These are phyloP conservation scores for Diorhabda sublineata DNA, from an alignment of 1,140 invertebrate genomes.

Conservation along the genomic window DNA sequence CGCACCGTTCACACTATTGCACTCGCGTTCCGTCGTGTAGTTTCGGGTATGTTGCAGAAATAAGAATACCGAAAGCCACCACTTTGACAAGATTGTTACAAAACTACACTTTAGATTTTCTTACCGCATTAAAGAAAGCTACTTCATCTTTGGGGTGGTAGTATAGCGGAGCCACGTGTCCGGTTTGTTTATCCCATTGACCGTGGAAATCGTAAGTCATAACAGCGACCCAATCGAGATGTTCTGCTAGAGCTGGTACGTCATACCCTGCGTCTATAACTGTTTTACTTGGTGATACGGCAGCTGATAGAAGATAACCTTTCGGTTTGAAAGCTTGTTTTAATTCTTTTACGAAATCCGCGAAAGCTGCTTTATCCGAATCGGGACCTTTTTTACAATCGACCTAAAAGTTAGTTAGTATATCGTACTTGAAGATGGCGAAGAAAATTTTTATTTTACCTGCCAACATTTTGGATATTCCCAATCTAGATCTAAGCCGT, in stretches of 20 bases:
- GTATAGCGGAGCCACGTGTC: conserved; percentile 77
- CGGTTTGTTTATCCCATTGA: conserved; percentile 79
- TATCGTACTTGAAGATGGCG: not conserved
- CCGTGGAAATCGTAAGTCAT: conserved; percentile 88
- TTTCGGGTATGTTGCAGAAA: too few species aligned
- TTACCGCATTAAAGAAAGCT: conserved; percentile 63
- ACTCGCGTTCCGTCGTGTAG: too few species aligned
- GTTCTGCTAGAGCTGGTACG: conserved; percentile 64
- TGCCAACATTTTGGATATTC: conserved; percentile 92
- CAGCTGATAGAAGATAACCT: conserved; percentile 72
- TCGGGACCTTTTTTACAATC: conserved; percentile 79
- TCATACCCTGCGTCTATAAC: conserved; percentile 83
- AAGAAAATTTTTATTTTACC: conserved; percentile 46
- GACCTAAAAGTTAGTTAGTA: conserved; percentile 24
- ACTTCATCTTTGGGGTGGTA: conserved; percentile 76
- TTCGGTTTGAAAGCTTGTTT: conserved; percentile 67
- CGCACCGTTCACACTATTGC: too few species aligned
- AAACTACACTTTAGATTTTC: conserved; percentile 14
- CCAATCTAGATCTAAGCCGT: conserved; percentile 86
- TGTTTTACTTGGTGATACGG: conserved; percentile 83
- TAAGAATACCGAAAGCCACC: too few species aligned
- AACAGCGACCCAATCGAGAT: conserved; percentile 80
- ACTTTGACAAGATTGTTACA: too few species aligned
- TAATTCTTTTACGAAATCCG: conserved; percentile 67
- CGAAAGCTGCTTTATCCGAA: conserved; percentile 77